Base-by-base conservation (phyloP, 2,113 vertebrate species). In the Elephas maximus region DNA sequence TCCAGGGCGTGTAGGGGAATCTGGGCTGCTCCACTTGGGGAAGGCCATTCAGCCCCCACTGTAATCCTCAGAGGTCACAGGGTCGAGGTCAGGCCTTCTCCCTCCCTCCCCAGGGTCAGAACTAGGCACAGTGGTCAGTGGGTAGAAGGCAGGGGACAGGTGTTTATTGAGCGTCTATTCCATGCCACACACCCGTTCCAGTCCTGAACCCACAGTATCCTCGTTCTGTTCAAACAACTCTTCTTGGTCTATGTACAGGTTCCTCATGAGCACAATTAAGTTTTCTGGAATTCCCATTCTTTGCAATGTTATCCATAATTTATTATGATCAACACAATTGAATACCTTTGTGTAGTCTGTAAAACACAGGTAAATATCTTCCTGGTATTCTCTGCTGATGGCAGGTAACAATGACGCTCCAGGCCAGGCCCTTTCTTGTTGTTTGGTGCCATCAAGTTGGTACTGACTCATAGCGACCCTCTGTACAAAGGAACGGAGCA, bases 11-110 rank as follows among this genome's bases (percentile, higher is more conserved):
- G 79, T 0, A n/a, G 73, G 91, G 48, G 60, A 85, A 8, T 12
- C 2, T 15, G 76, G 45, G 23, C 57, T 30, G n/a, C 62, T 60
- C 14, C 28, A 14, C 73, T 48, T 8, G 6, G 37, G 57, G 57
- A 24, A 85, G 80, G 44, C 8, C 12, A 8, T 8, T 73, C n/a
- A 53, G 74, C 4, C 26, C 26, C 84, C 33, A 0, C 30, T 18
- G 1, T 0, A 2, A 21, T 14, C 74, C 80, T 91, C 44, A 8
- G 0, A 1, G 21, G 5, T 37, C 23, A 51, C 8, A 0, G 26
- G 26, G 63, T 44, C n/a, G 51, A 11, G 26, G 2, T 30, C 51
- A 62, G 17, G 2, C 69, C 15, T 17, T 33, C 62, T 57, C 53
- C 53, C 28, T 30, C 21, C 33, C 83, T 48, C 69, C 57, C 14